A percentile compares a stretch with the other conserved stretches of the same genome.
Evolutionary conservation across 2,888 invertebrate genomes (phyloP).

Genomic region (Melikaiella ostensackeni): DNA sequence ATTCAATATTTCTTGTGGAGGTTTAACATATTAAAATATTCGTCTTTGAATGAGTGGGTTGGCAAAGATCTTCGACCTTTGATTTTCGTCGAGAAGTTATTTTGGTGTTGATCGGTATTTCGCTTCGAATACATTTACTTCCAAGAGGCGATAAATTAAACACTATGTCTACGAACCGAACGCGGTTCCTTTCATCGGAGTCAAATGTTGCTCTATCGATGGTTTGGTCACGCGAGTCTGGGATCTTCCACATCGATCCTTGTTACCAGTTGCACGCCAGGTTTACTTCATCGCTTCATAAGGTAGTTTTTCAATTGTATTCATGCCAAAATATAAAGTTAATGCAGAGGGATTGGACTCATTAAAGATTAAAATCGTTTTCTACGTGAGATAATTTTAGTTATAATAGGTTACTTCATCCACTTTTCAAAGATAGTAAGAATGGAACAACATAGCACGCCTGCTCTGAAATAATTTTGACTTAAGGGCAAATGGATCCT

Average conservation of each 20-base stretch:
- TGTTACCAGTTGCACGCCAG: constrained; percentile 33
- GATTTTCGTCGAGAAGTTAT: constrained; percentile 22
- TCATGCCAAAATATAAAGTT: constrained; percentile 2
- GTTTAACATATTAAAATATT: constrained; percentile 4
- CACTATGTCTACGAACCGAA: constrained; percentile 16
- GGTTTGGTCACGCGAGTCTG: constrained; percentile 22
- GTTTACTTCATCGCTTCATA: background rate
- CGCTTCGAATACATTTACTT: constrained; percentile 23
- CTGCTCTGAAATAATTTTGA: no score
- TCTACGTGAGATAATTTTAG: background rate
- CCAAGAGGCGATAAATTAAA: constrained; percentile 32
- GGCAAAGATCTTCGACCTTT: constrained; percentile 28
- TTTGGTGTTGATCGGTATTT: constrained; percentile 31
- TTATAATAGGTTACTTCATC: background rate
- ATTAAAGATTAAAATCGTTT: background rate
- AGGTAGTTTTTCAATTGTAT: constrained; percentile 17
- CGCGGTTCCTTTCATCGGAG: constrained; percentile 23
- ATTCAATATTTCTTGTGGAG: no score
- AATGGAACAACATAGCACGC: no score
- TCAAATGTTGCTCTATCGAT: constrained; percentile 33
- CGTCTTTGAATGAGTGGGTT: constrained; percentile 1
- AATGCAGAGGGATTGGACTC: background rate
- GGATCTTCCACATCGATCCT: constrained; percentile 24
- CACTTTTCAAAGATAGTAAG: background rate
- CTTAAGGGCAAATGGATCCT: no score